Conservation (phyloP, 2,797 vertebrate species). For the Sorex maritimensis region DNA sequence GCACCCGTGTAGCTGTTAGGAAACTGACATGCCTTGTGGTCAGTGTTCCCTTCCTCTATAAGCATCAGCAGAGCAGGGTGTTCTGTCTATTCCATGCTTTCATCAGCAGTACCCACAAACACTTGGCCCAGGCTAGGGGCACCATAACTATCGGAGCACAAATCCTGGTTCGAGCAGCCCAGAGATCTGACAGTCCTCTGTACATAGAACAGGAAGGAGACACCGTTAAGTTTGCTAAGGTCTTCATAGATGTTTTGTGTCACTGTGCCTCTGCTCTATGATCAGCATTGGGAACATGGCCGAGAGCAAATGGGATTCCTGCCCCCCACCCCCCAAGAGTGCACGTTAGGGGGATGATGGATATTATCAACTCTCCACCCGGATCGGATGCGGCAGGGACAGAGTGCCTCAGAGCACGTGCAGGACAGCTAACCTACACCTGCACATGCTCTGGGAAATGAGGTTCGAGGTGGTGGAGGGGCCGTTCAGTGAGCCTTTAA, state of each 20-base stretch:
- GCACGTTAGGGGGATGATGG: neutral
- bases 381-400: neutral
- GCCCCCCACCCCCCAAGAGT: neutral
- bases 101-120: neutral
- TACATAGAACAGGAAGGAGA: neutral
- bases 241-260: neutral
- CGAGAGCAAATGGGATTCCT: neutral
- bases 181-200: neutral
- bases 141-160: neutral
- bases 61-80: neutral
- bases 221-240: conserved; percentile 11
- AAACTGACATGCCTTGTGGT: too few species aligned
- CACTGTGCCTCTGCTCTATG: neutral
- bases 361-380: neutral
- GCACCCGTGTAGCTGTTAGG: too few species aligned
- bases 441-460: neutral
- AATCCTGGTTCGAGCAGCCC: neutral
- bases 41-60: too few species aligned
- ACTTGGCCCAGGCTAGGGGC: neutral
- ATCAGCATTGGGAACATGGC: neutral
- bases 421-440: neutral
- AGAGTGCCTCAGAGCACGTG: neutral
- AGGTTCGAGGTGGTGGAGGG: neutral
- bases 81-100: conserved; percentile 7
- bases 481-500: too few species aligned